Conservation (phyloP, 2,797 vertebrate species). For the Megalops cyprinoides region DNA sequence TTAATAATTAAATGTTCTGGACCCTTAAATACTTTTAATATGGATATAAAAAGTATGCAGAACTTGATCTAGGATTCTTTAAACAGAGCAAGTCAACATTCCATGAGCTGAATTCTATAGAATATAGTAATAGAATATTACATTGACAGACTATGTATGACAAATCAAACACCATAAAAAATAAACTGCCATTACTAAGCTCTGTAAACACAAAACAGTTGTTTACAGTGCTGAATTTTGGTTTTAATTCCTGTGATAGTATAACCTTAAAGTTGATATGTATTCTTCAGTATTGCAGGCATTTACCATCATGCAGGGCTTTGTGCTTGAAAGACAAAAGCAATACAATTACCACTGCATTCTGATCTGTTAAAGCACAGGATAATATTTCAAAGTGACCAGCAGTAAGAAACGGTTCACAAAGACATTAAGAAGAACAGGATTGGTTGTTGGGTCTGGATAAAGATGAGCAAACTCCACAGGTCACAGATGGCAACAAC, state of each 20-base stretch:
- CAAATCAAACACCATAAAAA: too few species aligned
- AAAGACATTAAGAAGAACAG: neutral
- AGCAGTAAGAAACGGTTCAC: neutral
- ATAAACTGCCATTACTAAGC: too few species aligned
- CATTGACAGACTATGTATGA: too few species aligned
- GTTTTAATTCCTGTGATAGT: neutral
- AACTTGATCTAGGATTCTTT: too few species aligned
- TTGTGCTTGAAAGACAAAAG: neutral
- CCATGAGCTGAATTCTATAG: too few species aligned
- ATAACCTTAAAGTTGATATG: neutral
- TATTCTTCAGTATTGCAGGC: neutral
- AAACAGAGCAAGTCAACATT: too few species aligned
- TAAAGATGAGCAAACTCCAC: neutral
- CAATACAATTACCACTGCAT: neutral
- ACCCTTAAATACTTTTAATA: neutral
- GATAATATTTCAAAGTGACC: neutral
- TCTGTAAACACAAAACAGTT: too few species aligned
- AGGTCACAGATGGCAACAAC: constrained; percentile 6
- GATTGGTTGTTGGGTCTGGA: neutral
- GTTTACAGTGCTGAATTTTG: neutral
- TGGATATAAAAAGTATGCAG: too few species aligned
- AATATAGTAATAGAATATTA: too few species aligned
- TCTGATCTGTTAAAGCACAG: neutral
- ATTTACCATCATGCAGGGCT: neutral
- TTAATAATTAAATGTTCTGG: neutral